Base-by-base conservation (phyloP, 2,888 invertebrate genomes). In the Drosophila glabriapex region DNA sequence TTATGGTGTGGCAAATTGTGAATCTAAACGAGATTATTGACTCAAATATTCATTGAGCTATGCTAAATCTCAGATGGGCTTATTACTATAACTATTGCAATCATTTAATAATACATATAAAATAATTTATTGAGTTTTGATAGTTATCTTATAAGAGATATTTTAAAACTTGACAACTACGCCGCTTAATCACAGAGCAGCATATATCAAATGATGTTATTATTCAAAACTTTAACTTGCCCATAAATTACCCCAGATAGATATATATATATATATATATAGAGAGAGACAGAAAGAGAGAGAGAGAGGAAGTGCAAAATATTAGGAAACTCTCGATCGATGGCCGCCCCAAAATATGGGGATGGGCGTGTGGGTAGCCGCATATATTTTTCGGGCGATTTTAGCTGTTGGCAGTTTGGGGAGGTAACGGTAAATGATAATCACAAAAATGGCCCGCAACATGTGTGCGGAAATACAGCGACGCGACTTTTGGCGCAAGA, bases 401-500 rank as follows among this genome's bases (percentile, higher is more conserved):
- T 72, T 41, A 71, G 61, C 72, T 46, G 72, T 63, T 59, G 49
- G 54, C 63, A 35, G 56, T 60, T 61, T 41, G 43, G 66, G 52
- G 33, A 63, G 60, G 43, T 50, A 82, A 76, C 85, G 79, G 83
- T 79, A 90, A 90, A 86, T 86, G 90, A 86, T 90, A 86, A 83
- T 84, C 86, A 88, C 83, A 83, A 79, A 88, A 90, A 89, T 83
- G 80, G 78, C 80, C 80, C 65, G 87, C 90, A 87, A 90, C 90
- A 87, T 90, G 89, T 90, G 87, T 89, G 89, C 88, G 88, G 83
- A 85, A 89, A 89, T 87, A 82, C 90, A 56, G 73, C 74, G 86
- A 60, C 89, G 86, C 90, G 89, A 88, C 82, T 89, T 84, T 83
- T 68, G 75, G 80, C 76, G 85, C 83, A 85, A 87, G 85, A 81